Evolutionary conservation across 2,113 vertebrate genomes (phyloP).

Genomic region (Heterotis niloticus): DNA sequence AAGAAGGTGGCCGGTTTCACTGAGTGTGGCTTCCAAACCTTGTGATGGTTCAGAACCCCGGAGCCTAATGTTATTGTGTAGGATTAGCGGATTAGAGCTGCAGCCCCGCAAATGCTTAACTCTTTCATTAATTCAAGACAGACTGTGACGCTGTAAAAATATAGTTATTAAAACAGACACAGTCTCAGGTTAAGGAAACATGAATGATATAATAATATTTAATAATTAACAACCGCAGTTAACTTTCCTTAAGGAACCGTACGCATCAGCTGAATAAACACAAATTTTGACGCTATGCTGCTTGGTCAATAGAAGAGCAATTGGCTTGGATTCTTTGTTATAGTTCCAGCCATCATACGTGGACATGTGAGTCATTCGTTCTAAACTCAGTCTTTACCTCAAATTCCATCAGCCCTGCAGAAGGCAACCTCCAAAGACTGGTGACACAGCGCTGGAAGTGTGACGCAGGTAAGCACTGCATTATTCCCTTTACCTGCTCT

Average conservation of each 20-base stretch:
- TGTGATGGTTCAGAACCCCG: too few relatives aligned
- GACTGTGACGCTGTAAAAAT: neutral
- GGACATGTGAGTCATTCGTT: neutral
- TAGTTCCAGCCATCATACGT: conserved; percentile 2
- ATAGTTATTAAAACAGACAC: neutral
- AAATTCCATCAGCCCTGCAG: neutral
- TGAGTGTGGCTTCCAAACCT: too few relatives aligned
- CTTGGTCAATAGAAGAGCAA: neutral
- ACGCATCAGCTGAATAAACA: too few relatives aligned
- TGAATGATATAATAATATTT: neutral
- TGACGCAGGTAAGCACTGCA: conserved; percentile 53
- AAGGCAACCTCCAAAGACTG: neutral
- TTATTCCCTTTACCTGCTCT: conserved; percentile 54
- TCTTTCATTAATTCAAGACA: neutral
- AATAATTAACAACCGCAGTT: neutral
- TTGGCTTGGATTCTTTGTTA: neutral
- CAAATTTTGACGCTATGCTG: too few relatives aligned
- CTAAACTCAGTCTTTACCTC: conserved; percentile 6
- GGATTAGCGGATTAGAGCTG: too few relatives aligned
- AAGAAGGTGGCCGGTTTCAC: too few relatives aligned
- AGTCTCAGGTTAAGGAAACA: neutral
- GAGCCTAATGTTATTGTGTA: too few relatives aligned
- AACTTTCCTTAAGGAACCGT: neutral
- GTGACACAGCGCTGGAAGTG: conserved; percentile 50
- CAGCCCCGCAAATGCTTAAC: too few relatives aligned